These are phyloP conservation scores for Lepidochitona cinerea DNA, from an alignment of 2,888 invertebrate genomes.

Conservation along the genomic window DNA sequence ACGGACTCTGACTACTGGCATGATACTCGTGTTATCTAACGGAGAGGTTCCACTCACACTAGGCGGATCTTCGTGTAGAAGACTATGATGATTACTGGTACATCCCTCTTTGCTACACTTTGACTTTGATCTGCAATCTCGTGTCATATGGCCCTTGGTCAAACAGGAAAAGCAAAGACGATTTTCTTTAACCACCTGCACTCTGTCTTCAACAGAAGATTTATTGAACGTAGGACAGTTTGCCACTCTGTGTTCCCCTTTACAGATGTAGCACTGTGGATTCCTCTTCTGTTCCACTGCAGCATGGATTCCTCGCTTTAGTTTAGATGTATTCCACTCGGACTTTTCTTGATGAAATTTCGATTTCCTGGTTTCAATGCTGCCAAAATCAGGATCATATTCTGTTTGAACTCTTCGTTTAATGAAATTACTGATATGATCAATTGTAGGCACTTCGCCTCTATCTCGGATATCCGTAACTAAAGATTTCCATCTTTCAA, in stretches of 20 bases:
- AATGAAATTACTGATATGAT: too few relatives aligned
- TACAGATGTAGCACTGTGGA: neutral
- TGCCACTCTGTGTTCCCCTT: neutral
- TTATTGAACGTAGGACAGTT: neutral
- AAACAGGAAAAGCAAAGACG: constrained; percentile 16
- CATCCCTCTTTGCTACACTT: constrained; percentile 5
- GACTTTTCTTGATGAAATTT: too few relatives aligned
- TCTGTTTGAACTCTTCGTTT: too few relatives aligned
- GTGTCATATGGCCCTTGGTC: neutral
- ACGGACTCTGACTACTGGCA: constrained; percentile 1
- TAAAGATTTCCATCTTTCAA: too few relatives aligned
- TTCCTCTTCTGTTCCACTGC: neutral
- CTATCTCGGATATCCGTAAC: too few relatives aligned
- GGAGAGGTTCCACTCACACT: constrained; percentile 3
- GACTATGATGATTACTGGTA: neutral
- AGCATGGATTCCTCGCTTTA: neutral
- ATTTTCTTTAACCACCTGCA: neutral
- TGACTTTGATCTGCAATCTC: constrained; percentile 3
- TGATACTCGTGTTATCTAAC: neutral
- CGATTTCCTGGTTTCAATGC: too few relatives aligned
- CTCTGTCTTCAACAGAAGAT: neutral
- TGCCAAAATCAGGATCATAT: too few relatives aligned
- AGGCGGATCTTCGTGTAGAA: neutral
- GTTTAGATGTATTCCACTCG: too few relatives aligned
- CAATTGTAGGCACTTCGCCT: too few relatives aligned